Conservation (phyloP, 2,113 vertebrate genomes). For the Ardeotis arabs region DNA sequence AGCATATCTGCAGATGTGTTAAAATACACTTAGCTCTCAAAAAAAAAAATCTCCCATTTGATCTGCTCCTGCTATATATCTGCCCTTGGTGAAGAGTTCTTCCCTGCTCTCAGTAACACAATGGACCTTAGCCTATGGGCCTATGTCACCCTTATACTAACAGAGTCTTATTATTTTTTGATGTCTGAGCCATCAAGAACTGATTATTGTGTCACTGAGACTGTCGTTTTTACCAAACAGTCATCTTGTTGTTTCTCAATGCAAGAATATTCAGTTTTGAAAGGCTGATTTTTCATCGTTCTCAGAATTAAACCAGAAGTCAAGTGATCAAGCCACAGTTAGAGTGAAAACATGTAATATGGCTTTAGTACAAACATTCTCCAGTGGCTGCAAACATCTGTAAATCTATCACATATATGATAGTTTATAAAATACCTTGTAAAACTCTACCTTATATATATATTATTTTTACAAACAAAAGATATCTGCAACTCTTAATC, state of each 20-base stretch:
- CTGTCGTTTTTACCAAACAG: neutral
- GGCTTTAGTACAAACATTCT: slow-evolving; percentile 34
- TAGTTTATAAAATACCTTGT: neutral
- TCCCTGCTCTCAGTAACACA: neutral
- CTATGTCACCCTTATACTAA: neutral
- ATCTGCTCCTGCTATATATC: neutral
- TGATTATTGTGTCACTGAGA: neutral
- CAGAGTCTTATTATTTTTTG: neutral
- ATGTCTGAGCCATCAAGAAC: neutral
- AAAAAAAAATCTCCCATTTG: neutral
- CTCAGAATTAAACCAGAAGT: slow-evolving; percentile 45
- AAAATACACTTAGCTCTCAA: neutral
- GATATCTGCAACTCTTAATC: slow-evolving; percentile 22
- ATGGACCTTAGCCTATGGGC: neutral
- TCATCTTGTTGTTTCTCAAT: neutral
- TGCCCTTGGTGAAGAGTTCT: neutral
- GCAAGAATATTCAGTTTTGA: neutral
- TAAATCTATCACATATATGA: neutral
- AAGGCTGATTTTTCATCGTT: neutral
- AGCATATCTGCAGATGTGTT: neutral
- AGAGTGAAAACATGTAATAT: slow-evolving; percentile 24
- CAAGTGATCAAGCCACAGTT: slow-evolving; percentile 7
- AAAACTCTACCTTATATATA: slow-evolving; percentile 13
- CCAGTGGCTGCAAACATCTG: slow-evolving; percentile 30
- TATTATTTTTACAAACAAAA: slow-evolving; percentile 18